Conservation (phyloP, 1,140 invertebrate genomes). For the Cyrtorhinus lividipennis region DNA sequence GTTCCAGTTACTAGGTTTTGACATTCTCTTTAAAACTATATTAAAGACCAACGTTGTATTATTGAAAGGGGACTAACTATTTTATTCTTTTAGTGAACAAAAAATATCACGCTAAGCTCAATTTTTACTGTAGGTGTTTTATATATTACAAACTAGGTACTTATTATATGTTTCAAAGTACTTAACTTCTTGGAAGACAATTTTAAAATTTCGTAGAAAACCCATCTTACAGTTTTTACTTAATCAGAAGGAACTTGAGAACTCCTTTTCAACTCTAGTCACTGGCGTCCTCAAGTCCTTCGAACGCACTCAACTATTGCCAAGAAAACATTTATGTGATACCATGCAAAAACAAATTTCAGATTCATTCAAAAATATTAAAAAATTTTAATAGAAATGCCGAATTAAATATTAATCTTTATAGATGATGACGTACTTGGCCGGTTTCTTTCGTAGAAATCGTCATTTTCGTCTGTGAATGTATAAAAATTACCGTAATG, state of each 20-base stretch:
- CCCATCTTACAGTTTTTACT: too few relatives aligned
- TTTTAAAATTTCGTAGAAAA: too few relatives aligned
- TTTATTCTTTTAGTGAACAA: neutral
- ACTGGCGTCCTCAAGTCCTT: neutral
- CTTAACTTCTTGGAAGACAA: too few relatives aligned
- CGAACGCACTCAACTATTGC: too few relatives aligned
- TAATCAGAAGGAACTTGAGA: neutral
- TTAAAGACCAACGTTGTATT: neutral
- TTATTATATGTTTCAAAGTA: too few relatives aligned
- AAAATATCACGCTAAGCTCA: neutral
- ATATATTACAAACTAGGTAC: neutral
- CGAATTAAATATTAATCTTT: too few relatives aligned
- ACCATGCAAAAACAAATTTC: too few relatives aligned
- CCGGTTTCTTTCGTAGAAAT: too few relatives aligned
- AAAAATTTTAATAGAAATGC: neutral
- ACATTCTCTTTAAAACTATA: neutral
- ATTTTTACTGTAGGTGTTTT: neutral
- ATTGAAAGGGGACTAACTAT: neutral
- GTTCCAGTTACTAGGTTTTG: too few relatives aligned
- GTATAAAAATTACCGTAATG: too few relatives aligned
- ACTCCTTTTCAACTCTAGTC: slow-evolving; percentile 3
- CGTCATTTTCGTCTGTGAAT: neutral
- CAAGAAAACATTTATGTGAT: neutral
- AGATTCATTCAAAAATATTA: neutral
- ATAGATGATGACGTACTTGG: too few relatives aligned